Base-by-base conservation (phyloP, 2,888 invertebrate genomes). In the Bedellia somnulentella region DNA sequence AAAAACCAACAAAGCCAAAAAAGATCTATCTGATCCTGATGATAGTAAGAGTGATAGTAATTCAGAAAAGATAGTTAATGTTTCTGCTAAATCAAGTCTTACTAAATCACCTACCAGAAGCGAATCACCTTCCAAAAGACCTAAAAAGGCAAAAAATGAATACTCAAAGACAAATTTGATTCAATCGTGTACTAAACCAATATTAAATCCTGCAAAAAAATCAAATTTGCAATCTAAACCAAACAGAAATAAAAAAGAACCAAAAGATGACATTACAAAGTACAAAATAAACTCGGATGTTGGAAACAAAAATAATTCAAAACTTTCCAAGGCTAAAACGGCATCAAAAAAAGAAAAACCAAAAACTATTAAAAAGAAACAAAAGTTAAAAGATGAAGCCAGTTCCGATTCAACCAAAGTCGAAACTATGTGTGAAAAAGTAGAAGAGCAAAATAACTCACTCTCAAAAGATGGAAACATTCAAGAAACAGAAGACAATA, bases 261-360 rank as follows among this genome's bases (percentile, higher is more conserved):
- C 49, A 33, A 52, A 55, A 41, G 47, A 33, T 35, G 46, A 57
- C 45, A 55, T 66, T 46, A 34, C 53, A 38, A 71, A 68, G 56
- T 64, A 62, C 64, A 73, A 70, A 67, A 52, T 61, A 37, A 67
- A 63, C 52, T 49, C 58, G 46, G 62, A 57, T 38, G 44, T 50
- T 31, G 42, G 44, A 33, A 64, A 63, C 45, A 68, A 61, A 37
- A 34, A 41, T 31, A 29, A 46, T 23, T 25, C 48, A 2, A 66
- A 58, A 49, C 47, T 47, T 40, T 43, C 53, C 25, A 63, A 71
- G 49, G 53, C 47, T 32, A 57, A 66, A 51, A 51, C 46, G 15
- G 30, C 57, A 24, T 33, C 52, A 10, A 70, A 64, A 49, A 32
- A 68, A 62, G 44, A 67, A 59, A 48, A 60, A 26, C 11, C 12